Base-by-base conservation (phyloP, 2,888 invertebrate species). In the Eumerus sabulonum region DNA sequence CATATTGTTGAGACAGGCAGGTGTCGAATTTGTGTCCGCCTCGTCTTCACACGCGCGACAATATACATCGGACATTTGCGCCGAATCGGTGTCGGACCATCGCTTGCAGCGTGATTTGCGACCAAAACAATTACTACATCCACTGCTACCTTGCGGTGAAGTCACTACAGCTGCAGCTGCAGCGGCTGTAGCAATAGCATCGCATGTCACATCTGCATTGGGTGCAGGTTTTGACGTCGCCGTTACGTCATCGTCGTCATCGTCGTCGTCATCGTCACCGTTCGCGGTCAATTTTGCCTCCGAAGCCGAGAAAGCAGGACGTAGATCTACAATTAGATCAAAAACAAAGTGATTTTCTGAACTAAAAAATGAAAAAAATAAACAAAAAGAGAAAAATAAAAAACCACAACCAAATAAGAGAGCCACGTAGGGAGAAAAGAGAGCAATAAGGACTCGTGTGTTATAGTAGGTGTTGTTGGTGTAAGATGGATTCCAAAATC, bases 31-130 rank as follows among this genome's bases (percentile, higher is more conserved):
- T 7, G 74, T 74, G 12, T 85, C 84, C 48, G 84, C 84, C 83
- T 87, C 86, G 19, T 84, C 84, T 82, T 89, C 89, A 81, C 88
- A 87, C 83, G 86, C 86, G 56, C 91, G 90, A 84, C 90, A 90
- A 89, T 92, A 92, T 85, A 93, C 90, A 85, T 92, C 92, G 63
- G 92, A 91, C 90, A 91, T 91, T 88, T 89, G 88, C 45, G 88
- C 87, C 12, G 89, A 89, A 79, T 86, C 85, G n/a, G 79, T 77
- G 7, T 84, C 81, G 63, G 84, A 84, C 87, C 87, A 87, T 57
- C 86, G 86, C 79, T 87, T 88, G 64, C 85, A 87, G 54, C 86
- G 88, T 17, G 85, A 86, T 18, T 87, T 84, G 7, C 83, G 82
- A 50, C 84, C 86, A 82, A 89, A 89, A 68, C 89, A 89, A 82